Conservation (phyloP, 2,113 vertebrate genomes). For the Astatoreochromis straeleni region DNA sequence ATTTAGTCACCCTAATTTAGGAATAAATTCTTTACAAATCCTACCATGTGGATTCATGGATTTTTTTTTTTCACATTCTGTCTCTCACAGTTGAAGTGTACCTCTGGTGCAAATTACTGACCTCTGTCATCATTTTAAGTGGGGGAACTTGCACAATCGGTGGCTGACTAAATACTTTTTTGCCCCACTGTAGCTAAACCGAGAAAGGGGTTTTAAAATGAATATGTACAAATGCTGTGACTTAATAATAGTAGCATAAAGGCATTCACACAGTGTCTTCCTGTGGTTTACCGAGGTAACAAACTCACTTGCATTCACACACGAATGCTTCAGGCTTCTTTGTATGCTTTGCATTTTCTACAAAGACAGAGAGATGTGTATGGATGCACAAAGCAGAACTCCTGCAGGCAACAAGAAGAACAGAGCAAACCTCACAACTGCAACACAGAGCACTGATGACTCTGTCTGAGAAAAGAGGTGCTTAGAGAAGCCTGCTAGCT, state of each 20-base stretch:
- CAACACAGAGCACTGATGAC: not conserved
- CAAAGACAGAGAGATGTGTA: slow-evolving; percentile 10
- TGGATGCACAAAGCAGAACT: slow-evolving; percentile 6
- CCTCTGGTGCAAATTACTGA: too few relatives aligned
- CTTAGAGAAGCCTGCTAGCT: slow-evolving; percentile 31
- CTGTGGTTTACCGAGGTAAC: not conserved
- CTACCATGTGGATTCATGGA: too few relatives aligned
- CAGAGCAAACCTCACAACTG: slow-evolving; percentile 2
- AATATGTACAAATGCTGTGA: not conserved
- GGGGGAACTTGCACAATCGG: too few relatives aligned
- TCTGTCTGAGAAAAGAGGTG: slow-evolving; percentile 3
- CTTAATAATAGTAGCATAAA: not conserved
- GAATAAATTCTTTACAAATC: too few relatives aligned
- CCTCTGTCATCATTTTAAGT: too few relatives aligned
- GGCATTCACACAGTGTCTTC: not conserved
- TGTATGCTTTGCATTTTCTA: not conserved
- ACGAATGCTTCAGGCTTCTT: slow-evolving; percentile 10
- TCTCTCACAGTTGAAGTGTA: too few relatives aligned
- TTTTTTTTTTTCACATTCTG: too few relatives aligned
- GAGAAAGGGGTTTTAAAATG: not conserved
- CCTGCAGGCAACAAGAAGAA: slow-evolving; percentile 27
- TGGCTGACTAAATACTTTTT: too few relatives aligned
- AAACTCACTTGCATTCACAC: not conserved
- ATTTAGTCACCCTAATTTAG: too few relatives aligned
- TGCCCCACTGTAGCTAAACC: too few relatives aligned